phyloP scores from a whole-genome alignment of 2,888 invertebrate genomes.

The Trachelus iudaicus region DNA sequence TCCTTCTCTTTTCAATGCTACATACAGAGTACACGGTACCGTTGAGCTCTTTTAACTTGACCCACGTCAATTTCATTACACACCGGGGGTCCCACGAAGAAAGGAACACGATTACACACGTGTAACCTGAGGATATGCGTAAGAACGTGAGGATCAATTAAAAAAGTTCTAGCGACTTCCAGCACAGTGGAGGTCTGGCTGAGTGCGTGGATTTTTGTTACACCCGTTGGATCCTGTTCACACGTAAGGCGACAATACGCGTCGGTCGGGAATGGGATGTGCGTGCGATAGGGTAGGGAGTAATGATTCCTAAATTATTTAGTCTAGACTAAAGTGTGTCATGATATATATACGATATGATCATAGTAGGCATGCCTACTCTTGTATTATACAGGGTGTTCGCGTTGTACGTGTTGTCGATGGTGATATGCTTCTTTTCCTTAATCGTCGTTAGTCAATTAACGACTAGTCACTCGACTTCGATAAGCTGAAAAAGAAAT shows the following conservation, averaged over 20 bases:
- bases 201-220: not conserved
- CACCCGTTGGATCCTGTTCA: slow-evolving; percentile 34
- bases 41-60: not conserved
- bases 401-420: not conserved
- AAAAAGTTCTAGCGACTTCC: not conserved
- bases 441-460: not conserved
- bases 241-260: slow-evolving; percentile 27
- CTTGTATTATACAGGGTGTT: not conserved
- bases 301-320: slow-evolving; percentile 49
- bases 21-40: not conserved
- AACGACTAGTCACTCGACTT: not conserved
- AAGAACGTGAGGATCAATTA: not conserved
- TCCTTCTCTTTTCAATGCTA: not conserved
- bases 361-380: not conserved
- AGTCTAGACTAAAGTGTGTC: slow-evolving; percentile 25
- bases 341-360: not conserved
- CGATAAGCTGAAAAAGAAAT: not conserved
- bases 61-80: not conserved
- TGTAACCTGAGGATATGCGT: not conserved
- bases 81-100: not conserved
- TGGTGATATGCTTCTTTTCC: not conserved
- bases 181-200: not conserved
- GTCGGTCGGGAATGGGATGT: slow-evolving; percentile 27
- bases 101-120: not conserved
- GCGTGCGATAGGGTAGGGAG: slow-evolving; percentile 39